These are phyloP conservation scores for Salvelinus fontinalis DNA, from an alignment of 2,113 vertebrate species.

Conservation along the genomic window DNA sequence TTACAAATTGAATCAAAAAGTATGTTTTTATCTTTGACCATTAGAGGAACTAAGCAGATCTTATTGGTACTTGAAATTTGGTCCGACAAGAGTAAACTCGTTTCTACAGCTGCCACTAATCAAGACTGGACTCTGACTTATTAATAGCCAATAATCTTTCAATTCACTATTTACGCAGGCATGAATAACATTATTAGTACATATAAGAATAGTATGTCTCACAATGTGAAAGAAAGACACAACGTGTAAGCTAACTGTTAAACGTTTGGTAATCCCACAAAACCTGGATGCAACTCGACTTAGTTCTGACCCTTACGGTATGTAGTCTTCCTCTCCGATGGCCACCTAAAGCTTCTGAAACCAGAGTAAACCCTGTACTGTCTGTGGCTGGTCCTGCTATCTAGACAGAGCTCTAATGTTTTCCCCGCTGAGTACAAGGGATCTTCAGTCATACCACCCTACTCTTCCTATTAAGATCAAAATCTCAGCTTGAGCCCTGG, in stretches of 20 bases:
- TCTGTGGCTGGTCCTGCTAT: slow-evolving; percentile 57
- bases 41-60: background rate
- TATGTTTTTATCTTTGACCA: background rate
- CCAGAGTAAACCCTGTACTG: slow-evolving; percentile 46
- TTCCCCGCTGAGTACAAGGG: slow-evolving; percentile 67
- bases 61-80: background rate
- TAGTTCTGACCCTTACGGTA: slow-evolving; percentile 32
- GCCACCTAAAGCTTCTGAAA: slow-evolving; percentile 43
- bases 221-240: background rate
- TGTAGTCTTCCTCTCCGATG: slow-evolving; percentile 21
- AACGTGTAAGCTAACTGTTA: background rate
- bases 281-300: slow-evolving; percentile 2
- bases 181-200: background rate
- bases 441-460: slow-evolving; percentile 72
- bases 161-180: background rate
- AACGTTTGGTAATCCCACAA: slow-evolving; percentile 10
- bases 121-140: background rate
- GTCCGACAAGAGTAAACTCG: no score
- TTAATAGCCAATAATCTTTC: background rate
- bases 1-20: no score
- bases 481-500: slow-evolving; percentile 74
- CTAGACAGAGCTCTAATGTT: slow-evolving; percentile 68
- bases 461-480: slow-evolving; percentile 79
- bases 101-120: background rate
- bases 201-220: background rate